Evolutionary conservation across 2,888 invertebrate genomes (phyloP).

Genomic region (Ypsolopha sequella): DNA sequence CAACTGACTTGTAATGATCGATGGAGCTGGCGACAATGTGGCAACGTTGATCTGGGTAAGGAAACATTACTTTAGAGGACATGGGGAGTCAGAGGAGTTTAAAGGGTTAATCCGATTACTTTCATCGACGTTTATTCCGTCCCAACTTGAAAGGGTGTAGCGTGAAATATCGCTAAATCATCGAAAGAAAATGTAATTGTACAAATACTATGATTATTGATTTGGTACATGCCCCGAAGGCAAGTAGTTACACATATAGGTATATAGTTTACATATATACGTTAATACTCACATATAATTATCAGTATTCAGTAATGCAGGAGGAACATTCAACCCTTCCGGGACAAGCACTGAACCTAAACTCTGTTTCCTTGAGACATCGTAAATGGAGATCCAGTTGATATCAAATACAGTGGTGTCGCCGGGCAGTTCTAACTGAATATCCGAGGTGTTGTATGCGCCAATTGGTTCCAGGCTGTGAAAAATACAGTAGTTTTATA

Average conservation of each 20-base stretch:
- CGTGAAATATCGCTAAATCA: too few relatives aligned
- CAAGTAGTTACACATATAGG: too few relatives aligned
- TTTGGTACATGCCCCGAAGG: too few relatives aligned
- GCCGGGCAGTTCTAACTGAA: slow-evolving; percentile 83
- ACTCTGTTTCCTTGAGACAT: slow-evolving; percentile 60
- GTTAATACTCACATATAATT: background rate
- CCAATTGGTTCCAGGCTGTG: slow-evolving; percentile 83
- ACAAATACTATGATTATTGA: background rate
- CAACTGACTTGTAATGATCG: slow-evolving; percentile 86
- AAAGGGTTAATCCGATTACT: background rate
- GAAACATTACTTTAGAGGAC: too few relatives aligned
- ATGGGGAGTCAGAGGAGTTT: too few relatives aligned
- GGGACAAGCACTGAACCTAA: slow-evolving; percentile 81
- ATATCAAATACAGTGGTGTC: slow-evolving; percentile 85
- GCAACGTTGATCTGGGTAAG: slow-evolving; percentile 73
- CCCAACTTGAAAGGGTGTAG: too few relatives aligned
- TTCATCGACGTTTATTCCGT: too few relatives aligned
- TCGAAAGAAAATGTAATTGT: too few relatives aligned
- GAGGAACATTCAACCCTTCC: slow-evolving; percentile 85
- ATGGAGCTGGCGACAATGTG: slow-evolving; percentile 89
- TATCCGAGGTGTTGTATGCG: slow-evolving; percentile 78
- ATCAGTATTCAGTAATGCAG: slow-evolving; percentile 68
- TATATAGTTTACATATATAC: too few relatives aligned
- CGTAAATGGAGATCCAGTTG: slow-evolving; percentile 84
- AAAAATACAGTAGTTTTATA: too few relatives aligned